Evolutionary conservation across 2,113 vertebrate genomes (phyloP).

Genomic region (Chloebia gouldiae): DNA sequence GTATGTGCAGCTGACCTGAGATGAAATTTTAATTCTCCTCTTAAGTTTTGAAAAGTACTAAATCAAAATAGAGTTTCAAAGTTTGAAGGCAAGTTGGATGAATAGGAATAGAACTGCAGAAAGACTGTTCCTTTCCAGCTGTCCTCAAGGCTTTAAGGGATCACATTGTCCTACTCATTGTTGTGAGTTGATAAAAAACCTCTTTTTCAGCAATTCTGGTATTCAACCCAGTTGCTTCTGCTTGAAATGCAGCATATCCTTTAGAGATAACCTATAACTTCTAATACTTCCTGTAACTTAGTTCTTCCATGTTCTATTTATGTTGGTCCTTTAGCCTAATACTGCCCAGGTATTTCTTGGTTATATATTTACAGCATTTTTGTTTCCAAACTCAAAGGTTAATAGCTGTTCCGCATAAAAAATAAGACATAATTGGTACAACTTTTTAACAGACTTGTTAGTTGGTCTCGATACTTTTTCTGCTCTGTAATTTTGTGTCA

Average conservation of each 20-base stretch:
- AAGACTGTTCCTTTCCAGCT: neutral
- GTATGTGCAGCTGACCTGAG: conserved; percentile 61
- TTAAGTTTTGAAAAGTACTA: neutral
- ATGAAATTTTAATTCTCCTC: neutral
- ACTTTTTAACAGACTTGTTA: neutral
- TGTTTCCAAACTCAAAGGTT: neutral
- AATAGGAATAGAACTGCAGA: neutral
- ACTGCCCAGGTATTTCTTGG: neutral
- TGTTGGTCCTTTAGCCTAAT: neutral
- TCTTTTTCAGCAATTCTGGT: neutral
- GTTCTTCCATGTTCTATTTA: neutral
- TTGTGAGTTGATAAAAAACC: neutral
- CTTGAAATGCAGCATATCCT: neutral
- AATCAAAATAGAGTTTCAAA: neutral
- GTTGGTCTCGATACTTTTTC: neutral
- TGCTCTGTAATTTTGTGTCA: neutral
- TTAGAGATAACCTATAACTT: neutral
- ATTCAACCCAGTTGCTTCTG: neutral
- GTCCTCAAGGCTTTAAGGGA: neutral
- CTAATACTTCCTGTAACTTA: neutral
- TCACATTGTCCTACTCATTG: neutral
- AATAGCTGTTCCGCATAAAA: neutral
- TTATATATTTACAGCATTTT: neutral
- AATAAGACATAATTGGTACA: neutral
- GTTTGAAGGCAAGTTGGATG: neutral